Conservation (phyloP, 2,797 vertebrate genomes). For the Rousettus madagascariensis region DNA sequence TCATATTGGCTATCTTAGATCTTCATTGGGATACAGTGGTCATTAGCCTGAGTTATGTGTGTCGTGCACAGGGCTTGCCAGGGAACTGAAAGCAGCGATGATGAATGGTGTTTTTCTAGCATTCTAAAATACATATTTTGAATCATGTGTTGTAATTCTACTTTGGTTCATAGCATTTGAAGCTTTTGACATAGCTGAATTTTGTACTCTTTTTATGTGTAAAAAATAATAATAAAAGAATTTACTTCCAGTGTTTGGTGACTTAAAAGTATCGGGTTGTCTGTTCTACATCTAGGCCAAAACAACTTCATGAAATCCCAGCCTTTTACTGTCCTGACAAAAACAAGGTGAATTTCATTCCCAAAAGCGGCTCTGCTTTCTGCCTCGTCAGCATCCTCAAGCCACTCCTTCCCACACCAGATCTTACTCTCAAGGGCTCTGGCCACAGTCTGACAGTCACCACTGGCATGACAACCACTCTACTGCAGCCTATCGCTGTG, state of each 20-base stretch:
- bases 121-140: background rate
- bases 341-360: conserved; percentile 99
- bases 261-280: conserved; percentile 56
- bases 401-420: conserved; percentile 94
- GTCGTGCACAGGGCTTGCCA: rapidly evolving
- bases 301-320: conserved; percentile 95
- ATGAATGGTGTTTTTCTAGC: background rate
- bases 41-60: background rate
- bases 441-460: conserved; percentile 94
- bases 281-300: conserved; percentile 88
- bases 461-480: conserved; percentile 86
- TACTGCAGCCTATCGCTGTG: conserved; percentile 87
- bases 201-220: conserved; percentile 8
- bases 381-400: conserved; percentile 99
- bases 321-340: conserved; percentile 98
- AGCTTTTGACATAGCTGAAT: background rate
- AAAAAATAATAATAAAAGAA: background rate
- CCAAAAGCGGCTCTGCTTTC: conserved; percentile 99
- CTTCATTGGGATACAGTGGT: background rate
- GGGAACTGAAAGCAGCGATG: background rate
- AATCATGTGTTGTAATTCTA: background rate
- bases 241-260: background rate
- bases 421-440: conserved; percentile 93
- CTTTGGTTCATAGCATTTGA: background rate
- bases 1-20: background rate